Evolutionary conservation across 2,888 invertebrate species (phyloP), one percentile per base, ranked within the genome.

Genomic region (Cephonodes hylas): DNA sequence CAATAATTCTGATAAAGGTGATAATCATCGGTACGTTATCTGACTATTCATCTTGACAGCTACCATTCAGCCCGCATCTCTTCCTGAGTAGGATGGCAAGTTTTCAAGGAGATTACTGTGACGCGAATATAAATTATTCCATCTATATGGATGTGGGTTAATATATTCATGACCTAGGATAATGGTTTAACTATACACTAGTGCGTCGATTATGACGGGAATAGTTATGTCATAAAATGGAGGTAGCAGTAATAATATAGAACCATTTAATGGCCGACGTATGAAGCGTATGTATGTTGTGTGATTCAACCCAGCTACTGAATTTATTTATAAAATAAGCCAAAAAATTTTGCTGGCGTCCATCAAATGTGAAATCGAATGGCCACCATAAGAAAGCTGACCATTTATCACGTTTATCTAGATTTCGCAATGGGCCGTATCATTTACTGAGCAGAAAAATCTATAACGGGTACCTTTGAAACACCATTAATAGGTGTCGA

Each of bases 391-490:
- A 81, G 82, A 75, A 79, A 75, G 73, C 77, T 77, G 76, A 75
- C 76, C 85, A 86, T 86, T 86, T 82, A 86, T 86, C 86, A 86
- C 79, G 76, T 83, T 85, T 86, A 86, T 85, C 86, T 85, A 83
- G 85, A 86, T 86, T 82, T 80, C 75, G 70, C 80, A 73, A 77
- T 72, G 80, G 76, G 79, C 82, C 83, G 79, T 83, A 82, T 84
- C 85, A 80, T 86, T 86, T 83, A 79, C 78, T 69, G 72, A 66
- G 67, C 71, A 72, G 68, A 78, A 83, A 79, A 85, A 81, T 80
- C 80, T 81, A 81, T 80, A 81, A 76, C 75, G 73, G 69, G 67
- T 72, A 77, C 76, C 78, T 81, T 81, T 79, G 74, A 79, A 80
- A 78, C 66, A 73, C 73, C 73, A 76, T 79, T 77, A 75, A 74